Evolutionary conservation across 53 echinoderm and acorn worm genomes (phyloP), one percentile per base, ranked within the genome.

Genomic region (Luidia sarsii): DNA sequence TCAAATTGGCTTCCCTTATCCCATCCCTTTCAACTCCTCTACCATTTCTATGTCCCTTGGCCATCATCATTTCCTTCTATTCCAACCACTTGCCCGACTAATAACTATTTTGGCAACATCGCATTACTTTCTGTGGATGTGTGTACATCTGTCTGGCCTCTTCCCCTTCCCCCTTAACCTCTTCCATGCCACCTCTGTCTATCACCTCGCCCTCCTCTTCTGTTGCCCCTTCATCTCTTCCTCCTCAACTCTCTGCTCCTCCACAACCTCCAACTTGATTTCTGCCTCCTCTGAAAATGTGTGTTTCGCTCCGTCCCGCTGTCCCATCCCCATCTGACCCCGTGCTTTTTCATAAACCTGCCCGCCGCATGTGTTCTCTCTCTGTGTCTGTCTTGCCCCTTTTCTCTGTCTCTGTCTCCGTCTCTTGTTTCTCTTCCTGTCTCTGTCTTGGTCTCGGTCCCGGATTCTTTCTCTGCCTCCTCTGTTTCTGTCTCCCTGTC

Each of bases 371-470:
- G n/a, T 69, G 19, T 83, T 72, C 49, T 16, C 41, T 83, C 65
- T 83, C 69, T 70, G 48, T 16, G 4, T 15, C 71, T 28, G 29
- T n/a, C 31, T 28, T 64, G 15, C 31, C 32, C 10, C 33, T 64
- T 4, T 23, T 31, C 31, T 33, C 71, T 70, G 34, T 69, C 33
- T 65, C 24, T 69, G 48, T 69, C n/a, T n/a, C n/a, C n/a, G n/a
- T n/a, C n/a, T n/a, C n/a, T n/a, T n/a, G 30, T 39, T 38, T 59
- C 75, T 49, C 43, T 57, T 59, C 55, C 75, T 59, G 7, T 31
- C 55, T 53, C 43, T 75, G 36, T 72, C 54, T 10, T 38, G 16
- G n/a, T n/a, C n/a, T n/a, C n/a, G n/a, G n/a, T n/a, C n/a, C n/a
- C n/a, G n/a, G n/a, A n/a, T n/a, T n/a, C n/a, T n/a, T n/a, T n/a